A percentile compares a stretch with the other conserved stretches of the same genome.
Evolutionary conservation across 2,888 invertebrate genomes (phyloP).

Genomic region (Bellardia pandia): DNA sequence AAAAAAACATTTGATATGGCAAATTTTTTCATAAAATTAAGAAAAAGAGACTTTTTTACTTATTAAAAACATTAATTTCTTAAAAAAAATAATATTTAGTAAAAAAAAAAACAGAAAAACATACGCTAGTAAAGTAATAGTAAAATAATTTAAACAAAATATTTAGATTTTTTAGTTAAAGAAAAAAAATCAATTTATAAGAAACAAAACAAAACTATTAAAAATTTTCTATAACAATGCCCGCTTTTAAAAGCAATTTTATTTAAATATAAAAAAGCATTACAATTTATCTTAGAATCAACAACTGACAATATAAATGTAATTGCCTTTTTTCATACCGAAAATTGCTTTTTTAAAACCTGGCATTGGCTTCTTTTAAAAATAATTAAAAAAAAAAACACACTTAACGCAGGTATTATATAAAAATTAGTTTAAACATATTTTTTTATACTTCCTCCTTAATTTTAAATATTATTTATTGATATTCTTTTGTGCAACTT

Average conservation of each 20-base stretch:
- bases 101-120: slow-evolving; percentile 30
- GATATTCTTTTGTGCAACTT: slow-evolving; percentile 15
- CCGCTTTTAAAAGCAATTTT: slow-evolving; percentile 80
- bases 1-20: slow-evolving; percentile 57
- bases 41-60: slow-evolving; percentile 65
- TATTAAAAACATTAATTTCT: slow-evolving; percentile 28
- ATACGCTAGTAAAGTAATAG: slow-evolving; percentile 67
- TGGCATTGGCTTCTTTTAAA: slow-evolving; percentile 77
- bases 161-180: slow-evolving; percentile 58
- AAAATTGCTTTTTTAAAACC: slow-evolving; percentile 80
- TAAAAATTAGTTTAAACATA: slow-evolving; percentile 67
- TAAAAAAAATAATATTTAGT: slow-evolving; percentile 30
- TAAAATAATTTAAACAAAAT: slow-evolving; percentile 50
- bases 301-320: background rate
- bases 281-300: background rate
- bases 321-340: background rate
- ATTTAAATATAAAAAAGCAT: slow-evolving; percentile 35
- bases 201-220: slow-evolving; percentile 41
- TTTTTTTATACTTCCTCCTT: slow-evolving; percentile 27
- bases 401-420: slow-evolving; percentile 71
- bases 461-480: slow-evolving; percentile 40
- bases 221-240: slow-evolving; percentile 75
- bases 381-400: slow-evolving; percentile 47
- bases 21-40: slow-evolving; percentile 34
- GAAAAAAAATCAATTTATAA: slow-evolving; percentile 41